Evolutionary conservation across 2,888 invertebrate species (phyloP), one percentile per base, ranked within the genome.

Genomic region (Phrixothrix hirtus): DNA sequence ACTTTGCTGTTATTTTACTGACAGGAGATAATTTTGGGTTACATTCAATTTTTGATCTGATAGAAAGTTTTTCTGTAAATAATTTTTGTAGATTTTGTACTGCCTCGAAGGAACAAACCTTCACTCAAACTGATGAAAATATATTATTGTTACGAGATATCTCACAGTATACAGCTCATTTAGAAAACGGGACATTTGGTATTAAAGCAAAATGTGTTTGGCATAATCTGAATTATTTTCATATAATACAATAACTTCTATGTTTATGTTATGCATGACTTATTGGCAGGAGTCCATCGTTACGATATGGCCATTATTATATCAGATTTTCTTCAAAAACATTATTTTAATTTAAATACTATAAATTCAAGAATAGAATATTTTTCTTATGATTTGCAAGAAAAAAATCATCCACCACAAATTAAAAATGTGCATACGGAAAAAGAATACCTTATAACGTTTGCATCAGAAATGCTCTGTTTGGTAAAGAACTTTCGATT

Each of bases 241-340:
- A 21, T 21, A 7, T 21, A n/a, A 5, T 21, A 21, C 7, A 7
- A 21, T 5, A 21, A 21, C 25, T 4, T 21, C 7, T 5, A 4
- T 5, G 4, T 4, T 21, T 67, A 69, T 38, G 44, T 66, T 10
- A 61, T 67, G 62, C 69, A 69, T 35, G 66, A 69, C 41, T 25
- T 64, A 13, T 55, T 55, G 34, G 57, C 61, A 34, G 61, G 64
- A 9, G 45, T 62, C 9, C 51, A 50, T 44, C 15, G 61, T 27
- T 64, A 67, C 49, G 65, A 54, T 12, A 61, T 65, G 60, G 55
- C 60, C 7, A 30, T 45, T 13, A 60, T 66, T 3, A 58, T 64
- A 11, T 25, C 55, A 9, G 17, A 55, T 32, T 55, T 58, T 10
- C 44, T 63, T 34, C 13, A 25, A 12, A 6, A 21, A 1, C 16